phyloP scores from a whole-genome alignment of 2,888 invertebrate genomes.

The Drosophila phalerata region DNA sequence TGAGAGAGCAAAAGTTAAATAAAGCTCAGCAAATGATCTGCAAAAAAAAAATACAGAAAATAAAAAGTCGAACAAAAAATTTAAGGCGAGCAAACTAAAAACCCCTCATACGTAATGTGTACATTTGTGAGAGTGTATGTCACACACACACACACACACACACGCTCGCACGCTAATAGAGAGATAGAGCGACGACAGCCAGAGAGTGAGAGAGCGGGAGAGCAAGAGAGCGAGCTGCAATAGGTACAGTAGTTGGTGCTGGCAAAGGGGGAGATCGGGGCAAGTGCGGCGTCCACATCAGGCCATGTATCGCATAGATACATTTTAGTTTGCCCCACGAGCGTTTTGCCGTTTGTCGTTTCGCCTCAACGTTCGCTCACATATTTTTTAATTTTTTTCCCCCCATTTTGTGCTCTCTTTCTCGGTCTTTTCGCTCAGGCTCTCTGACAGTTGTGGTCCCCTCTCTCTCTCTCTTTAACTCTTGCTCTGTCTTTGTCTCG shows the following conservation, averaged over 20 bases:
- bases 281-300: constrained; percentile 60
- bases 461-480: constrained; percentile 3
- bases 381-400: constrained; percentile 49
- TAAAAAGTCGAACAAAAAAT: constrained; percentile 40
- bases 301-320: constrained; percentile 79
- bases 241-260: constrained; percentile 49
- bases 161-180: constrained; percentile 14
- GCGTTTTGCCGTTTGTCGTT: constrained; percentile 58
- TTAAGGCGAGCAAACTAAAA: constrained; percentile 69
- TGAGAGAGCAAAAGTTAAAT: constrained; percentile 81
- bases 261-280: constrained; percentile 2
- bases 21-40: constrained; percentile 79
- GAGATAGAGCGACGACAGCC: constrained; percentile 40
- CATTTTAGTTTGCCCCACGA: constrained; percentile 65
- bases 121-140: constrained; percentile 32
- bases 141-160: constrained; percentile 28
- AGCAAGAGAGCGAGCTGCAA: constrained; percentile 37
- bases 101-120: constrained; percentile 73
- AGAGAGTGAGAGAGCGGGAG: constrained; percentile 7
- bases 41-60: constrained; percentile 50
- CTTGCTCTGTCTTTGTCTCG: constrained; percentile 5
- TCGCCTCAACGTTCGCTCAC: constrained; percentile 63
- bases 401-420: constrained; percentile 20
- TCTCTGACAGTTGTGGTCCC: constrained; percentile 2
- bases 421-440: constrained; percentile 28